Evolutionary conservation across 2,888 invertebrate genomes (phyloP).

Genomic region (Megastigmus dorsalis): DNA sequence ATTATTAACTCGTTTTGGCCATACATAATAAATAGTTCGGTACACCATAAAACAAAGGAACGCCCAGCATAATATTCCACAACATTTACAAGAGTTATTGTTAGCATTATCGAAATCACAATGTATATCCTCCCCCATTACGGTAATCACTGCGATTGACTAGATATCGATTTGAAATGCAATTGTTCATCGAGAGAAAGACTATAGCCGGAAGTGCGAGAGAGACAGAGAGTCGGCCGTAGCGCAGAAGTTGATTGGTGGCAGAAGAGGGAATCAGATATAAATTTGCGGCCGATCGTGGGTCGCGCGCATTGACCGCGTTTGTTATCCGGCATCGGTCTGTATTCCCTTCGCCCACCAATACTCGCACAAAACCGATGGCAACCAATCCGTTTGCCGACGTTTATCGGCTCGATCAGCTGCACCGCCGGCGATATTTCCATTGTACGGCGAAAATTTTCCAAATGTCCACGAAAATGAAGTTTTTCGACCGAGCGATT

Average conservation of each 20-base stretch:
- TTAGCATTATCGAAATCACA: not conserved
- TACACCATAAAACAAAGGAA: not conserved
- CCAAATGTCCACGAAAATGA: conserved; percentile 48
- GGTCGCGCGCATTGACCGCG: conserved; percentile 58
- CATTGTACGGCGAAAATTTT: conserved; percentile 26
- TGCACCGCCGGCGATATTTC: conserved; percentile 1
- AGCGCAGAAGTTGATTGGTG: conserved; percentile 50
- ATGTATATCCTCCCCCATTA: conserved; percentile 37
- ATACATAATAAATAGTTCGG: not conserved
- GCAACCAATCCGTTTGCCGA: conserved; percentile 30
- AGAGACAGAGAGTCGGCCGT: not conserved
- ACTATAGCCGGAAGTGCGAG: not conserved
- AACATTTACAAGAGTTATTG: not conserved
- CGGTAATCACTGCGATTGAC: conserved; percentile 39
- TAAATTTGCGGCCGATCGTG: conserved; percentile 65
- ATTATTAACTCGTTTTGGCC: no score
- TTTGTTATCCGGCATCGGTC: conserved; percentile 59
- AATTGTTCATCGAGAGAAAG: conserved; percentile 31
- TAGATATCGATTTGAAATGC: conserved; percentile 29
- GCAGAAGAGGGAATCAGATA: conserved; percentile 66
- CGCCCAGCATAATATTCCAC: not conserved
- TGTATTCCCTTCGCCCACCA: not conserved
- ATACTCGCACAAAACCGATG: not conserved
- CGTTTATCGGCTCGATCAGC: conserved; percentile 36
- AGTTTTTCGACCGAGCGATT: conserved; percentile 47